Evolutionary conservation across 2,888 invertebrate species (phyloP), one percentile per base, ranked within the genome.

Genomic region (Mylabris sibirica): DNA sequence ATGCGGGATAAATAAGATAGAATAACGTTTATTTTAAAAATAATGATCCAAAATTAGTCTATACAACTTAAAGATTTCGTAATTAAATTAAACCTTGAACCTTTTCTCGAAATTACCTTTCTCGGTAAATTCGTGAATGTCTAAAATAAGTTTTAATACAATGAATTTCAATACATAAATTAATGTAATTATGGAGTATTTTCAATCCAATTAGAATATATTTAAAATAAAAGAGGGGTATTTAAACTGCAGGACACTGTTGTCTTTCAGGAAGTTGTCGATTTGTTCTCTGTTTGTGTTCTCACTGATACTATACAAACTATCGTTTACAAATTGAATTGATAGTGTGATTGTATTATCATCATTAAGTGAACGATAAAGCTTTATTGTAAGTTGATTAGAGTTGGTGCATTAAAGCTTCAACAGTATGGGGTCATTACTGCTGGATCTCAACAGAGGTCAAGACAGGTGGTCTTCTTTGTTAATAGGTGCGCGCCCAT

Each of bases 391-490:
- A 63, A 53, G 64, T 65, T 63, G 24, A 62, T 64, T 64, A 67
- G 4, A 17, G 59, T 67, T 30, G 26, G 4, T 63, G 64, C 35
- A 60, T 65, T 67, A 67, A 66, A 63, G 68, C 69, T 68, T 70
- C 44, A 4, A n/a, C 61, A 62, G 60, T n/a, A 49, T 35, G 65
- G 78, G 81, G 80, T 81, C 80, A 82, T 81, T 80, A 80, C 77
- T 73, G 74, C 77, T 73, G 74, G 76, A 57, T 76, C 77, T 76
- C 78, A 75, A 78, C 76, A 78, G 80, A 80, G 81, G 81, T 80
- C 81, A 80, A 77, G 80, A 79, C 80, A 82, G 81, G 81, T 81
- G 80, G 80, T 81, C 79, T 79, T 81, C 79, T 79, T 66, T 26
- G 70, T 66, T 68, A 14, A 14, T 78, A 80, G 80, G 80, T 78